Evolutionary conservation across 2,888 invertebrate genomes (phyloP), one percentile per base, ranked within the genome.

Genomic region (Xylota segnis): DNA sequence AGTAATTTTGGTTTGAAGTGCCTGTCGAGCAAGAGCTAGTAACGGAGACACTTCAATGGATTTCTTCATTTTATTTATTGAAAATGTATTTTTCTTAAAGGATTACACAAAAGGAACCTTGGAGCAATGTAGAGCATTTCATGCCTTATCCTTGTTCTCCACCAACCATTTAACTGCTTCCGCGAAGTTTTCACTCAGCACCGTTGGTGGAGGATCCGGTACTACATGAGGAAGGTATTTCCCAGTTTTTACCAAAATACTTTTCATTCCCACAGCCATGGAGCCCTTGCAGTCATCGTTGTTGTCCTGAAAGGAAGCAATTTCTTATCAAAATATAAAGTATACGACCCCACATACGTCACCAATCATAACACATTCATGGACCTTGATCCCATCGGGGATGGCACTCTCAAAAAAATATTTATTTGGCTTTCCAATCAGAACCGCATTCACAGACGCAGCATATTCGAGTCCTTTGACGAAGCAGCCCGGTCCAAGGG

Each of bases 1-100:
- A 89, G 95, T 5, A 97, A n/a, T n/a, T 99, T 50, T 97, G 98
- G 29, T 96, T 99, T 88, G 99, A 99, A 18, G 94, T 98, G 50
- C 95, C 98, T 0, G 96, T 99, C 5, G 98, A 98, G 88, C 94
- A 97, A 52, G 50, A 74, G 45, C 9, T 47, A 54, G n/a, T n/a
- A n/a, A n/a, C n/a, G n/a, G 40, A 65, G 47, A 43, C 52, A 50
- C 50, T 70, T 37, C 37, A 54, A 16, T 37, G 27, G 56, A 37
- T 66, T 71, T 74, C 32, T 6, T 18, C 10, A 2, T n/a, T 34
- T 40, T 56, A 63, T 37, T 40, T 23, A 47, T 34, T 66, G 52
- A 5, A 40, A 47, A 43, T 56, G 56, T 45, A 56, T 58, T 70
- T 70, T 70, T 70, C 70, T 43, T 10, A 40, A 7, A 52, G n/a